Base-by-base conservation (phyloP, 2,888 invertebrate species). In the Cacoxenus indagator region DNA sequence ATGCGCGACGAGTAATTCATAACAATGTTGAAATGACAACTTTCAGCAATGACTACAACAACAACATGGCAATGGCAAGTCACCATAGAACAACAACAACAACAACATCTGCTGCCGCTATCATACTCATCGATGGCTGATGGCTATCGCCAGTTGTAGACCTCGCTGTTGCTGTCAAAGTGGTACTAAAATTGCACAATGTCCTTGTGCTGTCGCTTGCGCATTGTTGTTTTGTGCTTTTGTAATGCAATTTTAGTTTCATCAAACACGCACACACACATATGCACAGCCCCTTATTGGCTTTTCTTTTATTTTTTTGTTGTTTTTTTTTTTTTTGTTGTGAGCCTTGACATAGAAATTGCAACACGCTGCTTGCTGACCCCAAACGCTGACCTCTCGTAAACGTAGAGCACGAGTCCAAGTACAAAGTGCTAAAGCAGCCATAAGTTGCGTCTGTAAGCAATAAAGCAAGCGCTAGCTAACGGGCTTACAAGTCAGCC, bases 261-360 rank as follows among this genome's bases (percentile, higher is more conserved):
- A 29, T 8, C 14, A 22, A n/a, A n/a, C 45, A 43, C 45, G n/a
- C 45, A 43, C 11, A n/a, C 45, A 5, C 45, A 43, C 45, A 43
- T n/a, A 3, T n/a, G 9, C 19, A 59, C 59, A 31, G n/a, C 17
- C 45, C 61, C 9, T 31, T 43, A 24, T 62, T 54, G 46, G 26
- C 48, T 8, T 64, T 45, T 46, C 48, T 64, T 46, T 46, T 29
- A 17, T 31, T 65, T 67, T 29, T 8, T 62, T 43, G 43, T 22
- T 19, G n/a, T 29, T 65, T 51, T 59, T 48, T 27, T 61, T 43
- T 8, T 17, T 57, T 3, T 27, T 26, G 37, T 17, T 61, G 31
- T 55, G 29, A 46, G 67, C 67, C 67, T 67, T 67, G 62, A 62
- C 67, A 67, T 67, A 51, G 67, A 67, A 67, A 37, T 55, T 61